Base-by-base conservation (phyloP, 2,797 vertebrate genomes). In the Pipistrellus pipistrellus region DNA sequence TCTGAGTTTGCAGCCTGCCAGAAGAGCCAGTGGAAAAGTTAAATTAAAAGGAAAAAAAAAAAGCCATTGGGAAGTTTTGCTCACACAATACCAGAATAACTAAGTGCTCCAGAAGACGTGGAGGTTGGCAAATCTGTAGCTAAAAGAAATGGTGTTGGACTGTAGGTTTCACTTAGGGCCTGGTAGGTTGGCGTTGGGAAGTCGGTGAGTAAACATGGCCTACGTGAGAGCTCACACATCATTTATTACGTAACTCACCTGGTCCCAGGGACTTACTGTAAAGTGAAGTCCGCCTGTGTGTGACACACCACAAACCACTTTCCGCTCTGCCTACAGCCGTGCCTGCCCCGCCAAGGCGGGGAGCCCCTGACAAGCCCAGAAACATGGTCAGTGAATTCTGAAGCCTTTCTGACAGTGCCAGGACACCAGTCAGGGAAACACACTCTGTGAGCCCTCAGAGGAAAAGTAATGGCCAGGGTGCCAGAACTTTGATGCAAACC, bases 401-500 rank as follows among this genome's bases (percentile, higher is more conserved):
- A 77, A 30, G 35, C 85, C 38, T 84, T 71, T 71, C n/a, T 4
- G 23, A 59, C 38, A 4, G 30, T 44, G 46, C 81, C 88, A 93
- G n/a, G 1, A 4, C 48, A 13, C 13, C 6, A 30, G 35, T 15
- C 62, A 82, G 18, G 77, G 51, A 85, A 86, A 96, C 32, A 4
- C 1, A 80, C 78, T 87, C 15, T 88, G 9, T 90, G 9, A 86
- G 81, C 71, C 55, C 86, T 20, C 78, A 85, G 57, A 90, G 59
- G 75, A 38, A 94, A 97, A 94, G 51, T 35, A 89, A 77, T 8
- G 78, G 59, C 38, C 77, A 71, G 30, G 46, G 4, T 88, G 69
- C 90, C 85, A 95, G 51, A 80, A 53, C 83, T 20, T 80, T 80
- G 59, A 46, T 76, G 44, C 78, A 94, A 96, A 88, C 32, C 46